Conservation (phyloP, 1,140 invertebrate genomes). For the Asobara japonica region DNA sequence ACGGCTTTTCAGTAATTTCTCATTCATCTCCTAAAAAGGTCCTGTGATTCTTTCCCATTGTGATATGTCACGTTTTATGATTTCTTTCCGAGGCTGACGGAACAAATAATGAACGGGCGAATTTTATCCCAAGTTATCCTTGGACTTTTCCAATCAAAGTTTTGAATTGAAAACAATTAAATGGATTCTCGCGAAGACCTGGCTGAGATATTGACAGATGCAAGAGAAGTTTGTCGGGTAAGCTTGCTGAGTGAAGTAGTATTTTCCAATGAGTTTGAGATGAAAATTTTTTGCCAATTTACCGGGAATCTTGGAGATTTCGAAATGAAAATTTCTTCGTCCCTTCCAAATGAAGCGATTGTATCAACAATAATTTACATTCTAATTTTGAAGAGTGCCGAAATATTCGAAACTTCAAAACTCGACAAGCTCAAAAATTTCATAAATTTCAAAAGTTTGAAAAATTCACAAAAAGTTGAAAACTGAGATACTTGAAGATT, state of each 20-base stretch:
- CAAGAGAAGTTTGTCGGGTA: neutral
- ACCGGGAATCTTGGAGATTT: neutral
- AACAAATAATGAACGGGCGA: neutral
- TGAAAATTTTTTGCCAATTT: neutral
- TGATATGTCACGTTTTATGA: neutral
- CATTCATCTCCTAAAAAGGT: too few relatives aligned
- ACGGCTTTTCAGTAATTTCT: too few relatives aligned
- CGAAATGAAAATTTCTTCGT: neutral
- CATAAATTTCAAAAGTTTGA: too few relatives aligned
- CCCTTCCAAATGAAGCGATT: neutral
- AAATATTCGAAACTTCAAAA: too few relatives aligned
- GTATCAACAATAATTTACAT: neutral
- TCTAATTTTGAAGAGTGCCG: too few relatives aligned
- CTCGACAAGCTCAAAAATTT: too few relatives aligned
- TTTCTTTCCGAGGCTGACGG: neutral
- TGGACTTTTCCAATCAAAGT: slow-evolving; percentile 12
- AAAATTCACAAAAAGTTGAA: too few relatives aligned
- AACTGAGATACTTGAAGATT: too few relatives aligned
- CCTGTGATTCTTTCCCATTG: neutral
- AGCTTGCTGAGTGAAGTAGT: neutral
- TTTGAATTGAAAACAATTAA: neutral
- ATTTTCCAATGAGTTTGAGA: neutral
- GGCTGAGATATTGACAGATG: neutral
- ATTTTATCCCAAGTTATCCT: neutral
- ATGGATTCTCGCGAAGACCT: neutral